These are phyloP conservation scores for Holothuria scabra DNA, from an alignment of 53 echinoderm and acorn worm species.

Conservation along the genomic window DNA sequence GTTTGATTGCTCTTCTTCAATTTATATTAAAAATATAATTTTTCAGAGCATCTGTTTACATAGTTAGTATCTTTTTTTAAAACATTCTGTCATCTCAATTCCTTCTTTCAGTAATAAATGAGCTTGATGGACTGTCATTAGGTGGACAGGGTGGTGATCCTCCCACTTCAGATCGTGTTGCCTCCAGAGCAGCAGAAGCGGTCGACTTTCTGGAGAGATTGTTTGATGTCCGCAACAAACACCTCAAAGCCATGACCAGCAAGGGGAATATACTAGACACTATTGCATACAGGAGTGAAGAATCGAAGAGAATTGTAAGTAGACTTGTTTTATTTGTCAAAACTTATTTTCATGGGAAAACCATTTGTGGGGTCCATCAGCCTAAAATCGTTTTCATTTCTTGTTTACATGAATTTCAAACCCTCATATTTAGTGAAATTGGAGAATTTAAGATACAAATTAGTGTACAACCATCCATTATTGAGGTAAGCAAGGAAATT, in stretches of 20 bases:
- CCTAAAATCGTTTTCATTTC: no score
- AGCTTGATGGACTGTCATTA: slow-evolving; percentile 86
- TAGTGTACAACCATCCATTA: no score
- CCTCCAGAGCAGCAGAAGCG: slow-evolving; percentile 66
- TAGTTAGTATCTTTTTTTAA: neutral
- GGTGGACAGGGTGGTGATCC: slow-evolving; percentile 70
- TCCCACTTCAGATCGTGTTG: slow-evolving; percentile 58
- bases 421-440: no score
- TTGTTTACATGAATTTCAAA: no score
- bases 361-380: no score
- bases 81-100: neutral
- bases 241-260: slow-evolving; percentile 82
- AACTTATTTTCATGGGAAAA: neutral
- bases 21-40: no score
- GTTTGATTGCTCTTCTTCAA: no score
- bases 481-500: no score
- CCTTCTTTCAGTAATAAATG: slow-evolving; percentile 80
- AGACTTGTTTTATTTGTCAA: no score
- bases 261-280: slow-evolving; percentile 85
- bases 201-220: slow-evolving; percentile 81
- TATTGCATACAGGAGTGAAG: slow-evolving; percentile 91
- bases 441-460: no score
- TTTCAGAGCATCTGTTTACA: no score
- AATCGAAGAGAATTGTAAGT: slow-evolving; percentile 78
- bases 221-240: slow-evolving; percentile 82